phyloP scores from a whole-genome alignment of 2,113 vertebrate species.

The Odocoileus hemionus region DNA sequence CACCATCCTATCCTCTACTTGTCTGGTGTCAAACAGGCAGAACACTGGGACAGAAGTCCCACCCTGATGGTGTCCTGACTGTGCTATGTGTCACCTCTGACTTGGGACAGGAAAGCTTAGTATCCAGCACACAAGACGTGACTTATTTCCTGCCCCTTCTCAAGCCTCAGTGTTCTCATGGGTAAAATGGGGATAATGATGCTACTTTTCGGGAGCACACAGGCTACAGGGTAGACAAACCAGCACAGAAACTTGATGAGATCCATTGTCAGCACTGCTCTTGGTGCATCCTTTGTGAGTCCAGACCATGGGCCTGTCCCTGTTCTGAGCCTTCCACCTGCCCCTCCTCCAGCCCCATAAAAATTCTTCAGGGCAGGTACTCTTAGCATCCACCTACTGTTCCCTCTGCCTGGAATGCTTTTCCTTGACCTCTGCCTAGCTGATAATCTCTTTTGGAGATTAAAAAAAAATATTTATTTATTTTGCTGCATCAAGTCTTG shows the following conservation, averaged over 20 bases:
- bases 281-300: rapidly evolving
- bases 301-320: not conserved
- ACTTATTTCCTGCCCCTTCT: not conserved
- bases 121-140: rapidly evolving
- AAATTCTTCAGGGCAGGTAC: not conserved
- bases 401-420: not conserved
- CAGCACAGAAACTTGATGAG: rapidly evolving
- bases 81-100: not conserved
- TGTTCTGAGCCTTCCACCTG: not conserved
- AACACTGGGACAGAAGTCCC: not conserved
- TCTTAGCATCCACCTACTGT: not conserved
- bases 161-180: not conserved
- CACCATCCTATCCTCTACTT: not conserved
- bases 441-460: not conserved
- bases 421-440: not conserved
- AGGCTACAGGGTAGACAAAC: not conserved
- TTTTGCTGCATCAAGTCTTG: not conserved
- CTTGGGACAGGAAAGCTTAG: rapidly evolving
- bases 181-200: not conserved
- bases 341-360: not conserved
- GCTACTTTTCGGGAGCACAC: not conserved
- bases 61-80: not conserved
- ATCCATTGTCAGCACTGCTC: not conserved
- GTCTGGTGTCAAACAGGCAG: too few species aligned
- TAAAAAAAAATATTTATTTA: not conserved